Evolutionary conservation across 1,140 invertebrate genomes (phyloP), one percentile per base, ranked within the genome.

Genomic region (Nasonia giraulti): DNA sequence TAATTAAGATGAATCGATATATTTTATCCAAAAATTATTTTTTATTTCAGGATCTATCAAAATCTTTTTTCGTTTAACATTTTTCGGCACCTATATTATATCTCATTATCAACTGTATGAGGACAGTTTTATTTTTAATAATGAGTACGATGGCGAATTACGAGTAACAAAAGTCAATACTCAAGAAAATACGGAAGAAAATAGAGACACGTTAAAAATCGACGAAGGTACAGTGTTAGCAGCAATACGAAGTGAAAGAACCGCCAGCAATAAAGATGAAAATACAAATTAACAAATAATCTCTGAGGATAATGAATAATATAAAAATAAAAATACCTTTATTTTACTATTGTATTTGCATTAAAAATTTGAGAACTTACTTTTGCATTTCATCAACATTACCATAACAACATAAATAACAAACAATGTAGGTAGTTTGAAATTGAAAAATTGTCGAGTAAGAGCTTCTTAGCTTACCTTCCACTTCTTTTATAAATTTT

Each of bases 41-140:
- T 37, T 37, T 31, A 71, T 33, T 80, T 40, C 20, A 86, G 89
- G 89, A 40, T 80, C 76, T 2, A 89, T 93, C 40, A 86, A 90
- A 31, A 85, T 93, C 75, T 86, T 90, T 1, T 85, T 93, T 37
- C 84, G 87, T 7, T 66, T 93, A 6, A 88, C 85, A 3, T 90
- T 90, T n/a, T 89, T 91, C 1, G 92, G 92, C 10, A 88, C 90
- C 17, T 88, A 86, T 20, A 83, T 91, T 7, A 87, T 82, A 17
- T 91, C 90, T 23, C 85, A 89, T 7, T 92, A 91, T 87, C 89
- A 92, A 55, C 17, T 92, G 6, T 81, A 85, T 6, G 80, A 88
- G 0, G 89, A 89, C 73, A 87, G 85, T 31, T 88, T 90, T 40
- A 80, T 87, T 23, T 90, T 89, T 37, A 90, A 88, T 66, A 90